Base-by-base conservation (phyloP, 2,888 invertebrate genomes). In the Masnerella sp. region DNA sequence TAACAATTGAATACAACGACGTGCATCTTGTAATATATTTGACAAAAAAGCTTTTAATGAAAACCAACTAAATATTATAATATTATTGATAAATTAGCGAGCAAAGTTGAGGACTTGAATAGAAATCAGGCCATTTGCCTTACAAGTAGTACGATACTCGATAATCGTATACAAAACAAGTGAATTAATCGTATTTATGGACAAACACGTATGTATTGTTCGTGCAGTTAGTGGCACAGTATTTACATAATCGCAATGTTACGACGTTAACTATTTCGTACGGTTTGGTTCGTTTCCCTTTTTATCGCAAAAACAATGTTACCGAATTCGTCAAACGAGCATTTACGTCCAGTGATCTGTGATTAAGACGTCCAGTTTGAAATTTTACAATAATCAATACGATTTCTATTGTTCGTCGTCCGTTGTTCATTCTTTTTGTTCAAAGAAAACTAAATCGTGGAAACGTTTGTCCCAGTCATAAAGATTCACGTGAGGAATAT, bases 301-400 rank as follows among this genome's bases (percentile, higher is more conserved):
- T 15, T 18, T 9, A 56, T 45, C 28, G 22, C 32, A 52, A 52
- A 54, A 56, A 42, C 11, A 38, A 62, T 45, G 42, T 65, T 72
- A 61, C 34, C 47, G 58, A 54, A 67, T 54, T 65, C n/a, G 65
- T 54, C 68, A 49, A 34, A 64, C 47, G 52, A 65, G 74, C 69
- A 65, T 65, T 74, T 74, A 58, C 68, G 69, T 69, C 65, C 68
- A 59, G 52, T 34, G 43, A 74, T 49, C 74, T 74, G 74, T 74
- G 74, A 74, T 74, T 61, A 64, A 70, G 49, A 59, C 70, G 69
- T 70, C 70, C 70, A 69, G 42, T 70, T 65, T 56, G 28, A 72
- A 59, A 64, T 38, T 51, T 59, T 43, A 71, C 52, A 58, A 64
- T 62, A 49, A 71, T 20, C 42, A 11, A 62, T 42, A 42, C 9